Base-by-base conservation (phyloP, 2,113 vertebrate genomes). In the Pavo muticus region DNA sequence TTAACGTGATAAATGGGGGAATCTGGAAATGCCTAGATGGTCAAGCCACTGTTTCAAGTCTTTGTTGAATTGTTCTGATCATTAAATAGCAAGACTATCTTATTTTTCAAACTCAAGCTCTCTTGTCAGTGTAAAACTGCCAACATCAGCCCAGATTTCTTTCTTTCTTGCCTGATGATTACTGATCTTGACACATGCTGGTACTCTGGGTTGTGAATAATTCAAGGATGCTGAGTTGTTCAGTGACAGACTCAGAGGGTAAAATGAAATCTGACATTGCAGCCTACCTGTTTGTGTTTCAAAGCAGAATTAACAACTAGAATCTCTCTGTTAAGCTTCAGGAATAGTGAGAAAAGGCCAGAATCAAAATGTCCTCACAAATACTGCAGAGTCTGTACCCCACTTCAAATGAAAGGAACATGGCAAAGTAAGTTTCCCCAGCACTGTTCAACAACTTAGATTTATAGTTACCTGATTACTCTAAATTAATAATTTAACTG, bases 241-340 rank as follows among this genome's bases (percentile, higher is more conserved):
- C 84, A 45, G 74, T 89, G 67, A 57, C 89, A 73, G 91, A 92
- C 21, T 60, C 48, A 18, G 54, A 89, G 60, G 39, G 37, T 47
- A 79, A 91, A 94, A 96, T 76, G 54, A 94, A 78, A 90, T 70
- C 75, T 93, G 91, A 91, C 94, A 88, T 39, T 27, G 50, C 60
- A 83, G 60, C 50, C 84, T 94, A 82, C 79, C 84, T 83, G 78
- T 56, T 84, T 92, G 80, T 83, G 56, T 60, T 94, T 92, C 87
- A 74, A 84, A 87, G 68, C 11, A 86, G 78, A 91, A 95, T 70
- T 89, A 92, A 93, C 78, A 86, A 81, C 42, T 29, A 83, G 23
- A 23, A 84, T 74, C 42, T 88, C 84, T 93, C 71, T 83, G 37
- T 85, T 76, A 92, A 84, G 19, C 29, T 14, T 67, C 9, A 12